Percentiles rank a stretch among this genome's conserved stretches.
These are phyloP conservation scores for Lycocerus yunnanus DNA, from an alignment of 2,888 invertebrate genomes.

Conservation along the genomic window DNA sequence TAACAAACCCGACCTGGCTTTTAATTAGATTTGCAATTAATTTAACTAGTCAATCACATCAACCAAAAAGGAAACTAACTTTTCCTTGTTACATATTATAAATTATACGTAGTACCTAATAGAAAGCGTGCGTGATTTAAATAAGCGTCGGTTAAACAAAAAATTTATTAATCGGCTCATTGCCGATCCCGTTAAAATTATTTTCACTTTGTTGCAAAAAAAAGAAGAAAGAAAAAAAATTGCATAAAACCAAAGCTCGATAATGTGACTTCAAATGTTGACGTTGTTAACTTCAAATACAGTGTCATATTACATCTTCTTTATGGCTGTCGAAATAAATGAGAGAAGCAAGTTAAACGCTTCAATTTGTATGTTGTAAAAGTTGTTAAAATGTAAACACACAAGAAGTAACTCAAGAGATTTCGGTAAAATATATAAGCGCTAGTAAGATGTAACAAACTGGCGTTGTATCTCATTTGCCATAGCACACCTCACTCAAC, in stretches of 20 bases:
- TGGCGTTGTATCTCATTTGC: conserved; percentile 54
- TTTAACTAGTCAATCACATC: conserved; percentile 54
- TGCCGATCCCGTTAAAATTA: not conserved
- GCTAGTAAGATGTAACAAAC: conserved; percentile 36
- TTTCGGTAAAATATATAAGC: conserved; percentile 38
- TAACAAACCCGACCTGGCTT: conserved; percentile 49
- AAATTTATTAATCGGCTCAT: not conserved
- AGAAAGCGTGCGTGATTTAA: not conserved
- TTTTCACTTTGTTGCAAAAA: not conserved
- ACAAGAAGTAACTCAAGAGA: conserved; percentile 33
- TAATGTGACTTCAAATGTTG: not conserved
- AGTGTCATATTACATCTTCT: conserved; percentile 16
- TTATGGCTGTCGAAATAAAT: conserved; percentile 21
- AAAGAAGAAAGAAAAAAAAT: not conserved
- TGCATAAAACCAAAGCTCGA: not conserved
- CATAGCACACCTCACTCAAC: conserved; percentile 53
- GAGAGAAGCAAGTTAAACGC: conserved; percentile 26
- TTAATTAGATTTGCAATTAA: conserved; percentile 55
- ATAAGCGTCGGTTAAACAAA: not conserved
- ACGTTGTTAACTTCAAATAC: conserved; percentile 15
- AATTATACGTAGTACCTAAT: not conserved
- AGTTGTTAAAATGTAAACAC: conserved; percentile 33
- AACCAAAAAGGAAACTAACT: conserved; percentile 41
- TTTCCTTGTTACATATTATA: conserved; percentile 14
- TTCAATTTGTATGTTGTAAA: conserved; percentile 28